Evolutionary conservation across 2,113 vertebrate species (phyloP), one percentile per base, ranked within the genome.

Genomic region (Sebastes schlegelii): DNA sequence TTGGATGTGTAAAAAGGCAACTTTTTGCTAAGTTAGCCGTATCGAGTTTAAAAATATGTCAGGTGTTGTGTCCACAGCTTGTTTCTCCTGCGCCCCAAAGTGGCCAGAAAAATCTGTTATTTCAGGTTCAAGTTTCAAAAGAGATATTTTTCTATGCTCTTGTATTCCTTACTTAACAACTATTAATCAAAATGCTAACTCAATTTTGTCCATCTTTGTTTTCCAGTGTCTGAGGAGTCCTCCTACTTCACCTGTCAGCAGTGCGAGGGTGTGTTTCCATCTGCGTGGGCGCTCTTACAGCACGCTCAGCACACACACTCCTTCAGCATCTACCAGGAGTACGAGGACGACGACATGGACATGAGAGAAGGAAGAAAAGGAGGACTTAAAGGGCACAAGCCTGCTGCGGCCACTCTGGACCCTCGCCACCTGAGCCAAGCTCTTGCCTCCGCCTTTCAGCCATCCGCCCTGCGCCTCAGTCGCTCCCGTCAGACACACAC

Each of bases 371-470:
- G 60, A 57, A 16, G 57, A 95, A 94, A 95, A 96, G 95, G 94
- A 95, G 93, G 94, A 93, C 93, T 95, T 94, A 96, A 96, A 94
- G 84, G 92, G 88, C 92, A 96, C 93, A 95, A 96, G 94, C 80
- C 97, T 89, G 93, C 96, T 88, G 85, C 94, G 89, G 93, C 94
- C 84, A 89, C 85, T 87, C 96, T 98, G 94, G 97, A 99, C 95
- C 97, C 97, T 69, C 96, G 97, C 81, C 97, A 96, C 92, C 96
- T 99, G 95, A 96, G 96, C 91, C 96, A 97, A 86, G 89, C 95
- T 6, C 96, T 99, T 76, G 96, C 97, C 94, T 97, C 98, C 0
- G 98, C 95, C 45, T 95, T 95, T 51, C 89, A 92, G 54, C 91
- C 93, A 1, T 84, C 94, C 10, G 1, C 70, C 34, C 71, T 71